Percentiles rank a stretch among this genome's conserved stretches.
Evolutionary conservation across 2,797 vertebrate genomes (phyloP).

Genomic region (Halcyon leucocephala): DNA sequence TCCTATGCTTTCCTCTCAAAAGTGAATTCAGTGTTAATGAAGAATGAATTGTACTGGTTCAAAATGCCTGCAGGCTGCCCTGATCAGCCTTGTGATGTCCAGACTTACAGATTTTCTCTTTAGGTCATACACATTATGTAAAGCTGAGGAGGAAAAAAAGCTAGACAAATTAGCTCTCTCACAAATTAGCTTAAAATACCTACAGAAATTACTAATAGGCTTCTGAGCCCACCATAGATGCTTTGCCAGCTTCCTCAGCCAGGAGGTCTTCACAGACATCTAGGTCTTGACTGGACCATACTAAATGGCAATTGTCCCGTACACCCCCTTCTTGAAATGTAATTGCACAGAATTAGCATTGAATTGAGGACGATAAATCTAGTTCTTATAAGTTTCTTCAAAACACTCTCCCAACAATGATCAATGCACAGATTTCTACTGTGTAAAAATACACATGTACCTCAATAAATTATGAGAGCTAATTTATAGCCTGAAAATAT

Average conservation of each 20-base stretch:
- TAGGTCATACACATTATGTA: not conserved
- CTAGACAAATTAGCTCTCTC: not conserved
- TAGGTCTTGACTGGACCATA: accelerated
- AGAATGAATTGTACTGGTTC: not conserved
- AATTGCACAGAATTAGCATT: not conserved
- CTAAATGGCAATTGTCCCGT: not conserved
- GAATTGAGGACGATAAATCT: not conserved
- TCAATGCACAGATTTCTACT: not conserved
- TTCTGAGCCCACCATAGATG: not conserved
- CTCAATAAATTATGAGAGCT: not conserved
- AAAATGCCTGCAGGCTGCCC: not conserved
- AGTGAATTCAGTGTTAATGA: not conserved
- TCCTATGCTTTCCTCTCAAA: not conserved
- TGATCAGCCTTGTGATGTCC: not conserved
- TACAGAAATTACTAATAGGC: not conserved
- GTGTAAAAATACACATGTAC: not conserved
- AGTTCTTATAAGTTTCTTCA: not conserved
- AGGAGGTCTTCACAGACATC: not conserved
- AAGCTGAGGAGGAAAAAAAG: not conserved
- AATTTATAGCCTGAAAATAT: not conserved
- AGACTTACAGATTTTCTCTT: not conserved
- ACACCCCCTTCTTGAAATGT: not conserved
- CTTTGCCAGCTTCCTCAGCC: not conserved
- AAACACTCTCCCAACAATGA: not conserved
- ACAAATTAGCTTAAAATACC: not conserved